Percentiles rank a stretch among this genome's conserved stretches.
These are phyloP conservation scores for Brachyptera risi DNA, from an alignment of 2,888 invertebrate species.

Conservation along the genomic window DNA sequence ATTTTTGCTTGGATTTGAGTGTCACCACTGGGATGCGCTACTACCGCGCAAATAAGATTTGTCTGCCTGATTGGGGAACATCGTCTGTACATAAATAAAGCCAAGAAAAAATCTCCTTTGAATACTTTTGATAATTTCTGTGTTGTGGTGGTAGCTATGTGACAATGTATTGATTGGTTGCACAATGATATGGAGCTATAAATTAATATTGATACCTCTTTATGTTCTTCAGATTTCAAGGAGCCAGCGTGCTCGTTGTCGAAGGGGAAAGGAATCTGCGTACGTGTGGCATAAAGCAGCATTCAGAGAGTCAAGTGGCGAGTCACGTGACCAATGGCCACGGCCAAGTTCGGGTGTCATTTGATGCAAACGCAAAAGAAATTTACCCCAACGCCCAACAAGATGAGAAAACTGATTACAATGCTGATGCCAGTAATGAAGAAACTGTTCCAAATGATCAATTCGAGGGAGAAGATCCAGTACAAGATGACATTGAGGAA, in stretches of 20 bases:
- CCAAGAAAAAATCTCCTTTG: too few species aligned
- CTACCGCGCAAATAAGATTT: too few species aligned
- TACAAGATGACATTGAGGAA: constrained; percentile 26
- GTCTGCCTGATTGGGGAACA: too few species aligned
- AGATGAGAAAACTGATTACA: not conserved
- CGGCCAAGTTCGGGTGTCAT: constrained; percentile 54
- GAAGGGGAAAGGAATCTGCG: constrained; percentile 72
- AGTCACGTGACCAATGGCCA: constrained; percentile 56
- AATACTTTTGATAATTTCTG: too few species aligned
- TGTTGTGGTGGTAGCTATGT: too few species aligned
- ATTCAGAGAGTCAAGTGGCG: constrained; percentile 56
- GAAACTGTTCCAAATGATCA: too few species aligned
- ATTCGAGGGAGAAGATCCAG: not conserved
- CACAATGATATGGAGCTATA: too few species aligned
- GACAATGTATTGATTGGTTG: too few species aligned
- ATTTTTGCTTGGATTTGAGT: too few species aligned
- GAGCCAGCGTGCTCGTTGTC: constrained; percentile 75
- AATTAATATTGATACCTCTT: too few species aligned
- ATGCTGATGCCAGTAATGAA: constrained; percentile 26
- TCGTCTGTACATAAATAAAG: too few species aligned
- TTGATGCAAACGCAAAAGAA: constrained; percentile 54
- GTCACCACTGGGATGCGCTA: too few species aligned
- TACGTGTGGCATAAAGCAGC: constrained; percentile 73
- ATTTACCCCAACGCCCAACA: constrained; percentile 38
- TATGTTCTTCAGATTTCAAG: constrained; percentile 49